Evolutionary conservation across 2,888 invertebrate genomes (phyloP).

Genomic region (Epirrita christyi): DNA sequence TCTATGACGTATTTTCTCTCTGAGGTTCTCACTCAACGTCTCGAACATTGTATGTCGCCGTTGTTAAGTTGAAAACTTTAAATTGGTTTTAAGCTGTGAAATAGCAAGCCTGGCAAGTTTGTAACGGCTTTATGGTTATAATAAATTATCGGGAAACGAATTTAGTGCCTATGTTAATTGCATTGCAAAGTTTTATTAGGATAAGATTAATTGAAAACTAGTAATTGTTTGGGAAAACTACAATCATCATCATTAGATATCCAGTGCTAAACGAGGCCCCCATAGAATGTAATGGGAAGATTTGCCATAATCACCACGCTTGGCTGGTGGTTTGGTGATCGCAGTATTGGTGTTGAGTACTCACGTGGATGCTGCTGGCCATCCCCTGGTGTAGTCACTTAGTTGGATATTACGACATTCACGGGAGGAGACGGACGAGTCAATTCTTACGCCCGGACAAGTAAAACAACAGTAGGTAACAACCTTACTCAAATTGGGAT

Average conservation of each 20-base stretch:
- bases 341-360: too few species aligned
- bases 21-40: constrained; percentile 16
- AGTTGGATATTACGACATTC: too few species aligned
- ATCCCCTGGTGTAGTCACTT: too few species aligned
- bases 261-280: too few species aligned
- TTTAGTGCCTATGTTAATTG: neutral
- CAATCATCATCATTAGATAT: neutral
- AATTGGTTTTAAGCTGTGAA: constrained; percentile 30
- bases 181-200: neutral
- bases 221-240: neutral
- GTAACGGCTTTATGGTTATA: constrained; percentile 8
- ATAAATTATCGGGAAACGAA: neutral
- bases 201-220: neutral
- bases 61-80: constrained; percentile 28
- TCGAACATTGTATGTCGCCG: constrained; percentile 19
- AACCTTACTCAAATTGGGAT: too few species aligned
- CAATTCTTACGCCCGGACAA: too few species aligned
- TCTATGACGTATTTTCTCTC: neutral
- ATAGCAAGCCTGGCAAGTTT: constrained; percentile 9
- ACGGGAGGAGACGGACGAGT: too few species aligned
- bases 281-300: too few species aligned
- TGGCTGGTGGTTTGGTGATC: too few species aligned
- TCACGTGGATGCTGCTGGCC: too few species aligned
- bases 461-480: too few species aligned
- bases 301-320: too few species aligned